Percentiles rank a stretch among this genome's conserved stretches.
Evolutionary conservation across 2,113 vertebrate genomes (phyloP).

Genomic region (Etheostoma spectabile): DNA sequence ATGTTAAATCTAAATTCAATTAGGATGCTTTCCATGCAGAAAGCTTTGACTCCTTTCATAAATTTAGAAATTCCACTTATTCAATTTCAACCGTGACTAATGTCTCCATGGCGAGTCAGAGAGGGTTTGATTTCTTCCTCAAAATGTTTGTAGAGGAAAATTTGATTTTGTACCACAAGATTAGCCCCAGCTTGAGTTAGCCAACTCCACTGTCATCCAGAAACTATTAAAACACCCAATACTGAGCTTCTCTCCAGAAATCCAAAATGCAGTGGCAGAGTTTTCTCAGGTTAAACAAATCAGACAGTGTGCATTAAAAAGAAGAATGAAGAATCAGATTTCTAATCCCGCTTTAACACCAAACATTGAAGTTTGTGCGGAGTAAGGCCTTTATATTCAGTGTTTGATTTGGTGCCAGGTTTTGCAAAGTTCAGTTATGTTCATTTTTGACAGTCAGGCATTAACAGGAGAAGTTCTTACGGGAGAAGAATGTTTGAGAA

Average conservation of each 20-base stretch:
- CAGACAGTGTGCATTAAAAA: background rate
- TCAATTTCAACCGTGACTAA: slow-evolving; percentile 10
- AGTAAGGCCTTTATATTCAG: background rate
- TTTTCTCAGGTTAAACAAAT: slow-evolving; percentile 21
- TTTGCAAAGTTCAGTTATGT: background rate
- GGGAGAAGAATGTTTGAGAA: background rate
- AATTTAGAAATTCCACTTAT: background rate
- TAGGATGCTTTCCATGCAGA: slow-evolving; percentile 26
- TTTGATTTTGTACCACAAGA: background rate
- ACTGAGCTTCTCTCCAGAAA: background rate
- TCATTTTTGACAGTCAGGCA: background rate
- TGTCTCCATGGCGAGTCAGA: background rate
- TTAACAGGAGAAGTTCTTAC: background rate
- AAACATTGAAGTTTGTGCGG: background rate
- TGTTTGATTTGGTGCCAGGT: background rate
- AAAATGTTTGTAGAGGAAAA: slow-evolving; percentile 8
- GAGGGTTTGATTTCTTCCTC: background rate
- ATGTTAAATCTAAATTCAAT: slow-evolving; percentile 40
- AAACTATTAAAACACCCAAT: slow-evolving; percentile 2
- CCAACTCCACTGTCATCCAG: slow-evolving; percentile 5
- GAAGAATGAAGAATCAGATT: background rate
- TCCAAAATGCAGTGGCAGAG: slow-evolving; percentile 4
- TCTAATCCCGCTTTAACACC: background rate
- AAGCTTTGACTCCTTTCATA: slow-evolving; percentile 13
- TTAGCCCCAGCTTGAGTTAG: slow-evolving; percentile 1